Evolutionary conservation across 1,140 invertebrate species (phyloP).

Genomic region (Venustaconcha ellipsiformis): DNA sequence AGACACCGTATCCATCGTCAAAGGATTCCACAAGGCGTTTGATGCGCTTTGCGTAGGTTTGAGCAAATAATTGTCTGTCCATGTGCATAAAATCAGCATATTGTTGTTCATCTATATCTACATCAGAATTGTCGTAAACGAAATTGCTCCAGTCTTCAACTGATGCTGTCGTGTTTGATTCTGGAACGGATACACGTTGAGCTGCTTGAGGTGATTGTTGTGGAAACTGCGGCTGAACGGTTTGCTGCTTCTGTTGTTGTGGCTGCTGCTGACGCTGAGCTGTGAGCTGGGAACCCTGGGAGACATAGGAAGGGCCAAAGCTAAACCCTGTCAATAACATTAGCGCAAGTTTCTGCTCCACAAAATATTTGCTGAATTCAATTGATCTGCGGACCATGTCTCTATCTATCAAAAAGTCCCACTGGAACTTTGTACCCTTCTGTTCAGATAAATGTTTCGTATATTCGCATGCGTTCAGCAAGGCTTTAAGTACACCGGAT

Average conservation of each 20-base stretch:
- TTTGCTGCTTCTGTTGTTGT: slow-evolving; percentile 1
- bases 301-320: slow-evolving; percentile 10
- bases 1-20: slow-evolving; percentile 47
- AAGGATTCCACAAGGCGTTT: slow-evolving; percentile 46
- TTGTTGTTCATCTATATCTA: slow-evolving; percentile 34
- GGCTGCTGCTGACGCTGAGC: neutral
- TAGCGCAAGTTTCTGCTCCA: slow-evolving; percentile 47
- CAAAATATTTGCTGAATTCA: slow-evolving; percentile 42
- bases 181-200: slow-evolving; percentile 7
- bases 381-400: slow-evolving; percentile 26
- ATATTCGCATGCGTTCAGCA: slow-evolving; percentile 24
- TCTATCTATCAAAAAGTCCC: slow-evolving; percentile 29
- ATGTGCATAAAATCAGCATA: slow-evolving; percentile 39
- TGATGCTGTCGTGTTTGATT: slow-evolving; percentile 13
- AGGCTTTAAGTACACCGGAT: slow-evolving; percentile 37
- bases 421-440: slow-evolving; percentile 5
- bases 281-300: slow-evolving; percentile 5
- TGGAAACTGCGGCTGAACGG: slow-evolving; percentile 4
- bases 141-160: slow-evolving; percentile 27
- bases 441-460: neutral
- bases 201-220: slow-evolving; percentile 5
- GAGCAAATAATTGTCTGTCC: slow-evolving; percentile 39
- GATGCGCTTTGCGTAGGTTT: slow-evolving; percentile 36
- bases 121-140: slow-evolving; percentile 19
- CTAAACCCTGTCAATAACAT: slow-evolving; percentile 38